phyloP scores from a whole-genome alignment of 1,140 invertebrate genomes.

The Ridgeia piscesae region DNA sequence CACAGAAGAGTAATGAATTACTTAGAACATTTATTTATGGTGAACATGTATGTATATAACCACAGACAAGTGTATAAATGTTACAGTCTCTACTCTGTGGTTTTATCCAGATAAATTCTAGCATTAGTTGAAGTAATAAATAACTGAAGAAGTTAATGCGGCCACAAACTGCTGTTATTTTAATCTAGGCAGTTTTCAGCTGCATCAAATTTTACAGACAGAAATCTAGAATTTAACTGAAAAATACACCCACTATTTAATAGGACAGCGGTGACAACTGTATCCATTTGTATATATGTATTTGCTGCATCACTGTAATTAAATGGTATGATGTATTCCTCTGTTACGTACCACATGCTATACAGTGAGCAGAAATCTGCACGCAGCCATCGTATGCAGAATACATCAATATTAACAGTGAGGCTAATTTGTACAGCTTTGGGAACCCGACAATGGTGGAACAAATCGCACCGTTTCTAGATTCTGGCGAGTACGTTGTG shows the following conservation, averaged over 20 bases:
- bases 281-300: neutral
- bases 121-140: neutral
- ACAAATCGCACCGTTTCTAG: neutral
- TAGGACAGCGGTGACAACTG: neutral
- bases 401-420: neutral
- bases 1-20: neutral
- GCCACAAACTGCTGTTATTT: neutral
- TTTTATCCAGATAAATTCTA: neutral
- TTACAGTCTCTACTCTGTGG: neutral
- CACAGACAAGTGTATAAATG: neutral
- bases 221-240: neutral
- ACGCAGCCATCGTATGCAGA: neutral
- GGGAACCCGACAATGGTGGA: neutral
- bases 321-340: neutral
- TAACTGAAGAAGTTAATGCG: neutral
- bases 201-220: neutral
- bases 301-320: neutral
- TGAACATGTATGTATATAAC: neutral
- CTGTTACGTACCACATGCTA: neutral
- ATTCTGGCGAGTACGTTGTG: neutral
- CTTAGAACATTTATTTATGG: neutral
- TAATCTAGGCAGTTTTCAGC: neutral
- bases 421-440: neutral
- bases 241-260: neutral
- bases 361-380: neutral